Evolutionary conservation across 2,888 invertebrate species (phyloP), one percentile per base, ranked within the genome.

Genomic region (Dione juno): DNA sequence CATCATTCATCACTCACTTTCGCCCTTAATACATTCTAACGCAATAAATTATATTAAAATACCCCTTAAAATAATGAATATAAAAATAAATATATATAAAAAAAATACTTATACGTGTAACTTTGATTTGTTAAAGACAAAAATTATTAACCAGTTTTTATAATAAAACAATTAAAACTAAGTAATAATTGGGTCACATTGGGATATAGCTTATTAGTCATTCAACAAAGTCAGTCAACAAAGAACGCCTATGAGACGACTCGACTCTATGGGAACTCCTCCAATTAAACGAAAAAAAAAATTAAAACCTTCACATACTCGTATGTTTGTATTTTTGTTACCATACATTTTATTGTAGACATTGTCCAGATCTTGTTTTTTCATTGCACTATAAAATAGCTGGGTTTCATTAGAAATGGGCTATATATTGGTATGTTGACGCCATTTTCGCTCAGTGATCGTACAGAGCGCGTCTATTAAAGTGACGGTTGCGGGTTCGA

Each of bases 281-380:
- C 58, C 13, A 40, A 58, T 58, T 58, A 58, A 19, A 58, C 58
- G 9, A 28, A 53, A 8, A 53, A 53, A 21, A 19, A 0, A 28
- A 28, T 28, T 53, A 21, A 53, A 53, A 28, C 13, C 52, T 21
- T 28, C 10, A 16, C 50, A 53, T 19, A 41, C 9, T n/a, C n/a
- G 19, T 21, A 21, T 13, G 16, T 53, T 9, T 61, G 43, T 28
- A n/a, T 28, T 43, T 61, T 16, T 37, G 37, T 37, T 59, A 45
- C 10, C 19, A 64, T 37, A 14, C 37, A 16, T 50, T 64, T 64
- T 64, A 64, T 64, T 64, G 64, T 64, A 64, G 64, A 64, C 64
- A 64, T 64, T 50, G 37, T 64, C 64, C 64, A 64, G 64, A 64
- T 48, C 28, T 16, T 48, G 48, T 64, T 64, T 50, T 50, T 14